Evolutionary conservation across 2,113 vertebrate genomes (phyloP), one percentile per base, ranked within the genome.

Genomic region (Lamprotornis superbus): DNA sequence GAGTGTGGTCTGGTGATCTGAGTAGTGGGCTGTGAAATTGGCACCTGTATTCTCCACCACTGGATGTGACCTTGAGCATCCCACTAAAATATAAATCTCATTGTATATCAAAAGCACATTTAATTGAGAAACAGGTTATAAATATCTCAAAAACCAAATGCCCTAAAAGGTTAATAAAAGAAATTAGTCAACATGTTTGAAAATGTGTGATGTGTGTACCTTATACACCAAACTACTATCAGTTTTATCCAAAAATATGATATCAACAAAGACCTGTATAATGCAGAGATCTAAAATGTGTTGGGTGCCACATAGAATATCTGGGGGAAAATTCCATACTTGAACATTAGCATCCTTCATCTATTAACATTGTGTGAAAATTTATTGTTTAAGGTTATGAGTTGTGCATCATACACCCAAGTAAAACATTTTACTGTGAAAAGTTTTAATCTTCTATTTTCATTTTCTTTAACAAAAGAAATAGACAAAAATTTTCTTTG

Each of bases 1-100:
- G 24, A 77, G 24, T 59, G 64, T 78, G 77, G 27, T 95, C 69
- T 75, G 31, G 30, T 73, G 56, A 49, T 87, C 69, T 59, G 77
- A 89, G 68, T 89, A 87, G 64, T 67, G 52, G 73, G 44, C 92
- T 94, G 61, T 96, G 92, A 91, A 94, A 94, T 84, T 89, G 56
- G 42, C 53, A 84, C 9, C 35, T 59, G 3, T 63, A 59, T 89
- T 84, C 37, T 84, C 14, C 9, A 87, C 33, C 28, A 33, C 17
- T 55, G 37, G 18, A 74, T 63, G 23, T 84, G 83, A 94, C 69
- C 81, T 87, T 89, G 33, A 81, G 7, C 12, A 80, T 76, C 52
- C 11, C 37, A 89, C 30, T 83, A 52, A 90, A 92, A 65, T 56
- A 76, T 75, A 77, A 83, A 79, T 90, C 25, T 91, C 27, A 39